Conservation (phyloP, 92 coral and sea anemone species). For the Parazoanthus darwini region DNA sequence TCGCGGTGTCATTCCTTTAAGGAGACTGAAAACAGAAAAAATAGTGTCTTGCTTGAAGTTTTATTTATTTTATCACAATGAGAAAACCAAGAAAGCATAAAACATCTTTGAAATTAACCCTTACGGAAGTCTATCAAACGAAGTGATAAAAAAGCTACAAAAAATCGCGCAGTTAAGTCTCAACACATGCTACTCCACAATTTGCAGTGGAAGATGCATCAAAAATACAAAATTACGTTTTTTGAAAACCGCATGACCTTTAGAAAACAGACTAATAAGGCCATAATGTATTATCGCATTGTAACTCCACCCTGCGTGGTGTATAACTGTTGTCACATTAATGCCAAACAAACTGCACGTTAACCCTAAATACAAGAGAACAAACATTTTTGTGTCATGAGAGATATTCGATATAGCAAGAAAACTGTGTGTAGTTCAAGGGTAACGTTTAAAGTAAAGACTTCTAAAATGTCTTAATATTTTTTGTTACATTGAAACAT, state of each 20-base stretch:
- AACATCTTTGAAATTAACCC: not conserved
- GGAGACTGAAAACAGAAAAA: not conserved
- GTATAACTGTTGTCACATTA: not conserved
- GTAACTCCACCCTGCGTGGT: not conserved
- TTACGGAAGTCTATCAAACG: not conserved
- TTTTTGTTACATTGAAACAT: not conserved
- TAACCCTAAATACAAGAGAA: too few relatives aligned
- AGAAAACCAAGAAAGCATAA: too few relatives aligned
- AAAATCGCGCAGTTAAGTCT: not conserved
- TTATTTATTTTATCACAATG: too few relatives aligned
- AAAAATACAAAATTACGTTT: not conserved
- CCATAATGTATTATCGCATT: not conserved
- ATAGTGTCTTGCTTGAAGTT: not conserved
- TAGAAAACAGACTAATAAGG: not conserved
- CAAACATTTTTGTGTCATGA: not conserved
- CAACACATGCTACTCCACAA: not conserved
- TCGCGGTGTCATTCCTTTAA: too few relatives aligned
- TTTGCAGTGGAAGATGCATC: not conserved
- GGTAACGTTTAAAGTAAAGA: too few relatives aligned
- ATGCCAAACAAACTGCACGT: not conserved
- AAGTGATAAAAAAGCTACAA: not conserved
- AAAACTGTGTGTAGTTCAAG: not conserved
- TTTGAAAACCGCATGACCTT: not conserved
- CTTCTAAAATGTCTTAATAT: not conserved
- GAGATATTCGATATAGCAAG: not conserved